These are phyloP conservation scores for Dendrolimus punctatus DNA, from an alignment of 1,140 invertebrate genomes.

Conservation along the genomic window DNA sequence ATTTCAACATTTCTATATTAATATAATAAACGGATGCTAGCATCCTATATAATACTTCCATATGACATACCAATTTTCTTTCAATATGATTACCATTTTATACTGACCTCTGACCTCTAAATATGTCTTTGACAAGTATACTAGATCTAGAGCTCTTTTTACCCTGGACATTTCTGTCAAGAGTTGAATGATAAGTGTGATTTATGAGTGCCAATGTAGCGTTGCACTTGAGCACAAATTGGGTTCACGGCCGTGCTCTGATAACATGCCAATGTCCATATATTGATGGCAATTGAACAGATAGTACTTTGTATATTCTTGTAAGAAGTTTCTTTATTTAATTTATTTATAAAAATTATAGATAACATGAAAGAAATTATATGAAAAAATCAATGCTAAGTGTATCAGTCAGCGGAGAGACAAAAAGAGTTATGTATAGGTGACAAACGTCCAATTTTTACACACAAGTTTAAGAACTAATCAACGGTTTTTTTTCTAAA, in stretches of 20 bases:
- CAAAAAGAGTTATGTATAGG: too few species aligned
- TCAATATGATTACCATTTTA: conserved; percentile 17
- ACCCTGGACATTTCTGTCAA: too few species aligned
- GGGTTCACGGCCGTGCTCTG: conserved; percentile 51
- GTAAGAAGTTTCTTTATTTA: background rate
- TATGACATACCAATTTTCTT: conserved; percentile 14
- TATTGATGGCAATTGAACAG: conserved; percentile 6
- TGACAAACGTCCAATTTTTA: too few species aligned
- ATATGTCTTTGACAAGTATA: too few species aligned
- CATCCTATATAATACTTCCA: conserved; percentile 1
- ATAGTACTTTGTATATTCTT: background rate
- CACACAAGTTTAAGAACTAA: too few species aligned
- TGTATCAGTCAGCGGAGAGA: too few species aligned
- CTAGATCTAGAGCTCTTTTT: too few species aligned
- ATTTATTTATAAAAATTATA: background rate
- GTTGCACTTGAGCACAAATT: conserved; percentile 60
- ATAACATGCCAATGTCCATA: conserved; percentile 15
- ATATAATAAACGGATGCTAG: conserved; percentile 21
- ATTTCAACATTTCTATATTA: conserved; percentile 10
- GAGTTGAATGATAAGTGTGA: conserved; percentile 49
- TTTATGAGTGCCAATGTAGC: conserved; percentile 49
- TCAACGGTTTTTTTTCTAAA: too few species aligned
- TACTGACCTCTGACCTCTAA: conserved; percentile 8
- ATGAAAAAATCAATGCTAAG: too few species aligned
- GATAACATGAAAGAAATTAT: too few species aligned